These are phyloP conservation scores for Mactromeris polynyma DNA, from an alignment of 2,888 invertebrate genomes.

Conservation along the genomic window DNA sequence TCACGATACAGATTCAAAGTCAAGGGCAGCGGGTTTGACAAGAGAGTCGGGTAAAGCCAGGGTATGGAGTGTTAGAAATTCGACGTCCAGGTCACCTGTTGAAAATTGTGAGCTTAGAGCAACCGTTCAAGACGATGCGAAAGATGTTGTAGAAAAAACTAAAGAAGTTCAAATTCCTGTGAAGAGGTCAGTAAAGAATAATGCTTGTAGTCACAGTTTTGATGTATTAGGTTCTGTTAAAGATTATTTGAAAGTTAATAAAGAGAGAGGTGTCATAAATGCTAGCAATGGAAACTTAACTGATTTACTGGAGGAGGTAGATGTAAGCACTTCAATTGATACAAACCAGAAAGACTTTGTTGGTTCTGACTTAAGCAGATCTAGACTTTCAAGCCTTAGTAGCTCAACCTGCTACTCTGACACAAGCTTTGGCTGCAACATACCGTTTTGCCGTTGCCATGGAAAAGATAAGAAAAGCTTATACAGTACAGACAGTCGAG, in stretches of 20 bases:
- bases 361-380: background rate
- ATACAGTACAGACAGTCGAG: constrained; percentile 18
- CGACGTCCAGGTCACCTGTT: constrained; percentile 39
- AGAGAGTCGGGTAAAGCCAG: constrained; percentile 30
- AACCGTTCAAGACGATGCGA: background rate
- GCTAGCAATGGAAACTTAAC: background rate
- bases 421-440: constrained; percentile 22
- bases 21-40: background rate
- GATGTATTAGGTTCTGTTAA: constrained; percentile 32
- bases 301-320: background rate
- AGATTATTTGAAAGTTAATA: background rate
- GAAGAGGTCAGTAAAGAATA: background rate
- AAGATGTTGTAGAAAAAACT: background rate
- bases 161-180: background rate
- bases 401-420: constrained; percentile 36
- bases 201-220: constrained; percentile 29
- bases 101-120: constrained; percentile 19
- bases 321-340: background rate
- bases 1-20: background rate
- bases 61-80: constrained; percentile 54
- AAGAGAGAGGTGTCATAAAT: background rate
- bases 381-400: constrained; percentile 39
- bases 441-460: background rate
- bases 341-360: background rate
- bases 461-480: background rate